phyloP scores from a whole-genome alignment of 2,888 invertebrate genomes.

The Colostygia pectinataria region DNA sequence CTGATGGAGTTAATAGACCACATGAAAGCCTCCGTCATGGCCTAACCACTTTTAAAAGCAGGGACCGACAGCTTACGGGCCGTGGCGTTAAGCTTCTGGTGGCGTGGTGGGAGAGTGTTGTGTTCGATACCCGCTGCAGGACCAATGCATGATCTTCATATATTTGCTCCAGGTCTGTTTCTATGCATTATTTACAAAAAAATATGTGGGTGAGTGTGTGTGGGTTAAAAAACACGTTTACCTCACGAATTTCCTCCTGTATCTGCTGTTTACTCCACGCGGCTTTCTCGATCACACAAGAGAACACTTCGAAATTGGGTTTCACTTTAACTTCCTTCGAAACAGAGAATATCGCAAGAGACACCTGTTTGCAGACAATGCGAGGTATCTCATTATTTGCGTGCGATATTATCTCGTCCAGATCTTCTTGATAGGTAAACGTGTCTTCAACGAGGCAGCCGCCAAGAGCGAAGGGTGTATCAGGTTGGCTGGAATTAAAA shows the following conservation, averaged over 20 bases:
- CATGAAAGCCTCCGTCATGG: too few species aligned
- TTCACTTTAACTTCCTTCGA: slow-evolving; percentile 48
- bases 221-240: slow-evolving; percentile 28
- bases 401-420: slow-evolving; percentile 52
- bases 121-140: too few species aligned
- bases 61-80: too few species aligned
- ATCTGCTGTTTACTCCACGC: slow-evolving; percentile 66
- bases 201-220: too few species aligned
- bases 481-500: slow-evolving; percentile 63
- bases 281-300: slow-evolving; percentile 61
- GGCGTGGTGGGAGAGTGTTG: too few species aligned
- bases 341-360: slow-evolving; percentile 66
- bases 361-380: slow-evolving; percentile 63
- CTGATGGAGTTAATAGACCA: too few species aligned
- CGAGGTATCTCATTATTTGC: slow-evolving; percentile 52
- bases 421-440: slow-evolving; percentile 49
- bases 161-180: too few species aligned
- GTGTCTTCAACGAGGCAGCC: slow-evolving; percentile 75
- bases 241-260: slow-evolving; percentile 62
- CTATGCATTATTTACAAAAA: too few species aligned
- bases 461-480: slow-evolving; percentile 70
- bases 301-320: slow-evolving; percentile 67
- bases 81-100: too few species aligned
- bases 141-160: too few species aligned
- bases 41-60: too few species aligned